These are phyloP conservation scores for Sebastes trivittatus DNA, from an alignment of 2,797 vertebrate genomes.

Conservation along the genomic window DNA sequence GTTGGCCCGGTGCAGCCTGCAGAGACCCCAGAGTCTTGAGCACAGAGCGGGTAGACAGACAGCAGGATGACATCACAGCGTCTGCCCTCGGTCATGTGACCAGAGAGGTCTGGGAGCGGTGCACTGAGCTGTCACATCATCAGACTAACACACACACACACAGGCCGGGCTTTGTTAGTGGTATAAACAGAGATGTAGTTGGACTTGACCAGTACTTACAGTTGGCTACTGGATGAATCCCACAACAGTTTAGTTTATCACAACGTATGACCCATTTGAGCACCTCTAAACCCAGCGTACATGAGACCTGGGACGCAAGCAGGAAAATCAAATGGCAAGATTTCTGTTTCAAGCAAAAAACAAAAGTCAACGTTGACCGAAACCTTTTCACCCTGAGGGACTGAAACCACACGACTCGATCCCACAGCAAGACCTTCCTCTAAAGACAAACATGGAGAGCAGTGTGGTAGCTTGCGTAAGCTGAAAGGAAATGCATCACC, in stretches of 20 bases:
- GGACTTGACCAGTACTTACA: neutral
- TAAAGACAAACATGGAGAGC: neutral
- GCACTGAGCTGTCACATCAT: constrained; percentile 39
- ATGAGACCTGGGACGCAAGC: neutral
- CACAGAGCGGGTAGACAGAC: constrained; percentile 2
- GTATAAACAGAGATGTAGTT: constrained; percentile 7
- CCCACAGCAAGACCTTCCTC: neutral
- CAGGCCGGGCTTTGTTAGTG: constrained; percentile 35
- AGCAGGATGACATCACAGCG: constrained; percentile 53
- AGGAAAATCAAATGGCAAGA: neutral
- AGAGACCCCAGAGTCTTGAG: neutral
- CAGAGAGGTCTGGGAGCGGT: constrained; percentile 25
- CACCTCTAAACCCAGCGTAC: neutral
- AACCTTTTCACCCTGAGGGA: neutral
- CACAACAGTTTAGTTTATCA: neutral
- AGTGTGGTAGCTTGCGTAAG: neutral
- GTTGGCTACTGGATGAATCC: no score
- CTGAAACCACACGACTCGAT: neutral
- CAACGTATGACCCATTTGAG: neutral
- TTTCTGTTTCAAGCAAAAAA: constrained; percentile 3
- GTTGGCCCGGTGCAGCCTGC: neutral
- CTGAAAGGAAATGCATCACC: constrained; percentile 4
- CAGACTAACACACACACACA: neutral
- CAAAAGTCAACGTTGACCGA: constrained; percentile 6
- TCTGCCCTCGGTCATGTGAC: constrained; percentile 57